Percentiles rank a stretch among this genome's conserved stretches.
These are phyloP conservation scores for Notothenia rossii DNA, from an alignment of 2,113 vertebrate species.

Conservation along the genomic window DNA sequence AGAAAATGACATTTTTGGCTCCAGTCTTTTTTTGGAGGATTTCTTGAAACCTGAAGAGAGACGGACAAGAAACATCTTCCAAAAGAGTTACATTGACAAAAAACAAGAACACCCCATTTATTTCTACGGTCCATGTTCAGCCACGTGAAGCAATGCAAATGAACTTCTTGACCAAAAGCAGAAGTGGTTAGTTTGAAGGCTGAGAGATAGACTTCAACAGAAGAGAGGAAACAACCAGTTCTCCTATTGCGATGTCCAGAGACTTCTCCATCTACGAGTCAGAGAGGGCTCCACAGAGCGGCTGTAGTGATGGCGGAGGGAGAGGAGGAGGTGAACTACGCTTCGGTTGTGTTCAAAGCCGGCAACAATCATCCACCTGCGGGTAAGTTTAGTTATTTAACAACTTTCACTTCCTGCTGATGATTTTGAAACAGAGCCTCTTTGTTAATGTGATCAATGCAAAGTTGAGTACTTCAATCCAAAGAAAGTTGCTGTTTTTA, in stretches of 20 bases:
- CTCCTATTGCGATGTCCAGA: not conserved
- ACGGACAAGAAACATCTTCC: too few species aligned
- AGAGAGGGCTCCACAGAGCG: not conserved
- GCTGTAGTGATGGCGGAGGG: slow-evolving; percentile 18
- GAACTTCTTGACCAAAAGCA: slow-evolving; percentile 12
- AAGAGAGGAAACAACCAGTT: not conserved
- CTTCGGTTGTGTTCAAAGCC: slow-evolving; percentile 35
- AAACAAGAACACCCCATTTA: fast-evolving
- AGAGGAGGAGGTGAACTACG: slow-evolving; percentile 31
- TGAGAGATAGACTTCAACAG: fast-evolving
- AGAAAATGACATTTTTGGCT: too few species aligned
- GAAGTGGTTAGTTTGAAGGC: slow-evolving; percentile 14
- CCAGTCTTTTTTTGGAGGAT: too few species aligned
- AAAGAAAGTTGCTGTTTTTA: too few species aligned
- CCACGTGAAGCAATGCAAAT: not conserved
- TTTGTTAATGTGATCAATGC: not conserved
- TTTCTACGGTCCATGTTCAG: fast-evolving
- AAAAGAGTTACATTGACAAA: too few species aligned
- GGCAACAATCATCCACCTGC: not conserved
- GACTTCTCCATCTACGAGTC: not conserved
- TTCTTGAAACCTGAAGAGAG: too few species aligned
- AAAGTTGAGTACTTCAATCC: too few species aligned
- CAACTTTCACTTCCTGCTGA: too few species aligned
- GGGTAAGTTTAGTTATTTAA: slow-evolving; percentile 20
- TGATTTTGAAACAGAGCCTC: not conserved